Evolutionary conservation across 1,140 invertebrate species (phyloP).

Genomic region (Drosophila parvula): DNA sequence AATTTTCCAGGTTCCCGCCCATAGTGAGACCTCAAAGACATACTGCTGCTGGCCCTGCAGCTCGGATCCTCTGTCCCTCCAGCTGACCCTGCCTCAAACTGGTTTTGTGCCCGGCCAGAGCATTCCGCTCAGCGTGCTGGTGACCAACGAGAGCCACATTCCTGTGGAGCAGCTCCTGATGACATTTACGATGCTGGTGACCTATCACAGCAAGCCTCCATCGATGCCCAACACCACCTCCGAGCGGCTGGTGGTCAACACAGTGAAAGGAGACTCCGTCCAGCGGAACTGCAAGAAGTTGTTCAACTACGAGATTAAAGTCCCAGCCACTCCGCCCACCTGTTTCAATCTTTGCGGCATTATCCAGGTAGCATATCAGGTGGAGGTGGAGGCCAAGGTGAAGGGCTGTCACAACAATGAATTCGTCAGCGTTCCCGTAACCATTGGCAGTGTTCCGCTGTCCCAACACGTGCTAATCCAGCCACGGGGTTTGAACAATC

Average conservation of each 20-base stretch:
- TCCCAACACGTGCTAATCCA: constrained; percentile 45
- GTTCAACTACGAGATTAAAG: constrained; percentile 82
- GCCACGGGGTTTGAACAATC: constrained; percentile 29
- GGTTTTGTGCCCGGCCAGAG: constrained; percentile 70
- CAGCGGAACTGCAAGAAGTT: constrained; percentile 64
- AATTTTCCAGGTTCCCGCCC: constrained; percentile 45
- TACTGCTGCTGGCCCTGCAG: constrained; percentile 67
- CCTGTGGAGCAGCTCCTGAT: constrained; percentile 56
- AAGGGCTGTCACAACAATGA: constrained; percentile 84
- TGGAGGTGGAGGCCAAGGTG: constrained; percentile 86
- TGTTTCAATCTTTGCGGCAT: constrained; percentile 88
- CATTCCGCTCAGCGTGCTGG: constrained; percentile 49
- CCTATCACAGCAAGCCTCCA: constrained; percentile 46
- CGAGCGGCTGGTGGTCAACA: constrained; percentile 54
- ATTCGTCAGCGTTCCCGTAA: constrained; percentile 81
- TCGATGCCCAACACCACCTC: constrained; percentile 66
- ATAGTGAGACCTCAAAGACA: constrained; percentile 56
- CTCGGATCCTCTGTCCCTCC: constrained; percentile 59
- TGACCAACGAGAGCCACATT: constrained; percentile 68
- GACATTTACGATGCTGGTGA: constrained; percentile 58
- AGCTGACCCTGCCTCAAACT: constrained; percentile 56
- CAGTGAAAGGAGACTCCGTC: constrained; percentile 55
- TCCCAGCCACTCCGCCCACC: constrained; percentile 89
- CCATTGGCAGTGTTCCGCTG: constrained; percentile 86
- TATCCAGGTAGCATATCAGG: constrained; percentile 88